Evolutionary conservation across 35 echinoderm and acorn worm species (phyloP).

Genomic region (Chiridota heheva): DNA sequence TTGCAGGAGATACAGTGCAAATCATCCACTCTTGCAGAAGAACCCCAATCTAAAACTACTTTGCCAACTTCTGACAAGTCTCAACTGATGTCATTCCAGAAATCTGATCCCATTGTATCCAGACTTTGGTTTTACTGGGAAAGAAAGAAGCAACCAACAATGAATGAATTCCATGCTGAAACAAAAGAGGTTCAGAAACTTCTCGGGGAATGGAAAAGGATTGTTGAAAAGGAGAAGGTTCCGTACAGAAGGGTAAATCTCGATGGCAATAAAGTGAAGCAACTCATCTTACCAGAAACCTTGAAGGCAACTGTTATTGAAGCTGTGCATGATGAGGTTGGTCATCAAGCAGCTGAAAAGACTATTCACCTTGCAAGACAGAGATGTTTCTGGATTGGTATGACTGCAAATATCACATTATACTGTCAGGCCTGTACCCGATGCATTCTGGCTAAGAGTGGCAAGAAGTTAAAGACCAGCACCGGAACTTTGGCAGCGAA

Average conservation of each 20-base stretch:
- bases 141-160: not conserved
- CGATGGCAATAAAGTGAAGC: constrained; percentile 1
- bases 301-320: constrained; percentile 31
- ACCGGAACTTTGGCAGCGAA: constrained; percentile 9
- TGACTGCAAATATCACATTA: not conserved
- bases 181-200: constrained; percentile 16
- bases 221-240: constrained; percentile 14
- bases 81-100: not conserved
- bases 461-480: constrained; percentile 8
- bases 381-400: constrained; percentile 36
- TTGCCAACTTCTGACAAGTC: not conserved
- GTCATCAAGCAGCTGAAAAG: constrained; percentile 59
- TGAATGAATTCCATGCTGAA: constrained; percentile 9
- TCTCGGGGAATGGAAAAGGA: constrained; percentile 22
- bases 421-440: constrained; percentile 11
- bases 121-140: constrained; percentile 1
- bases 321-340: constrained; percentile 37
- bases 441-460: constrained; percentile 28
- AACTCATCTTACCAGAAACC: constrained; percentile 30
- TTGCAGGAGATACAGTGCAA: too few species aligned
- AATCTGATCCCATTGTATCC: not conserved
- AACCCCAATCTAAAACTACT: not conserved
- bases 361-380: constrained; percentile 20
- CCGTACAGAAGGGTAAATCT: constrained; percentile 15
- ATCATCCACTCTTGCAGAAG: too few species aligned